These are phyloP conservation scores for Hippocampus comes DNA, from an alignment of 2,113 vertebrate genomes.

Conservation along the genomic window DNA sequence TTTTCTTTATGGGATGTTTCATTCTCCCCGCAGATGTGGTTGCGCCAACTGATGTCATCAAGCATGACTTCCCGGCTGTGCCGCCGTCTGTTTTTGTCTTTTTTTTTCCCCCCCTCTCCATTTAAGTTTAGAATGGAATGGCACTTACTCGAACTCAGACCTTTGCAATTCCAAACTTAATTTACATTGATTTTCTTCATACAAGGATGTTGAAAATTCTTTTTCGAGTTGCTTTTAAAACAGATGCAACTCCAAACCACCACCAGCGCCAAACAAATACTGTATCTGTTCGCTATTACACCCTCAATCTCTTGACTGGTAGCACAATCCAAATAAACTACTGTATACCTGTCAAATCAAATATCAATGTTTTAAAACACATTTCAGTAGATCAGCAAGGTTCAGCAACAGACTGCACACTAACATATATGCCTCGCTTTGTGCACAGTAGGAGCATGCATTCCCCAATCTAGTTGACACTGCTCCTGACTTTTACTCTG, in stretches of 20 bases:
- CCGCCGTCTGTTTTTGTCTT: not conserved
- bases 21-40: not conserved
- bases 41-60: constrained; percentile 2
- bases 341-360: not conserved
- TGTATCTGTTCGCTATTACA: too few species aligned
- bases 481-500: not conserved
- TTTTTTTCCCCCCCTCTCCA: not conserved
- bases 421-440: not conserved
- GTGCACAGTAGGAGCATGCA: not conserved
- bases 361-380: not conserved
- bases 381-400: not conserved
- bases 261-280: too few species aligned
- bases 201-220: not conserved
- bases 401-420: not conserved
- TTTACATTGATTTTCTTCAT: not conserved
- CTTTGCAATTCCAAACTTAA: not conserved
- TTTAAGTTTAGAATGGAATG: not conserved
- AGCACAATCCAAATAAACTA: not conserved
- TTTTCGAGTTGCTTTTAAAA: too few species aligned
- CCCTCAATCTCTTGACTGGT: too few species aligned
- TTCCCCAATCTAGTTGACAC: not conserved
- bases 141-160: not conserved
- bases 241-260: too few species aligned
- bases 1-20: not conserved
- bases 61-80: not conserved